Evolutionary conservation across 2,888 invertebrate genomes (phyloP).

Genomic region (Stenurella melanura): DNA sequence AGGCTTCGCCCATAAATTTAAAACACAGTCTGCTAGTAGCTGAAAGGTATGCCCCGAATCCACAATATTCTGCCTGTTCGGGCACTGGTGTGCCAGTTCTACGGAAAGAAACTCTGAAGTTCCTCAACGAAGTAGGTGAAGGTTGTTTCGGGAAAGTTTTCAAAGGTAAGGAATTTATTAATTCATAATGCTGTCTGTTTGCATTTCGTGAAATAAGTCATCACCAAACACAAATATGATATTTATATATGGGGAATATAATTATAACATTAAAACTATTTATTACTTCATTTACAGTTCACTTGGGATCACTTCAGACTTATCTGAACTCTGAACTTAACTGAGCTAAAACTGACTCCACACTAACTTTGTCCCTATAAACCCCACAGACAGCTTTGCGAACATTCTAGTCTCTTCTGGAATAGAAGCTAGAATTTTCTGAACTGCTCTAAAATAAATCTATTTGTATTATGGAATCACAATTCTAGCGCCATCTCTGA

Average conservation of each 20-base stretch:
- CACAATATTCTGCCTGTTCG: conserved; percentile 80
- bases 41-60: conserved; percentile 85
- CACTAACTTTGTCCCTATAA: too few relatives aligned
- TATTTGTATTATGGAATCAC: too few relatives aligned
- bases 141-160: conserved; percentile 93
- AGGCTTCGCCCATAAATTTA: conserved; percentile 78
- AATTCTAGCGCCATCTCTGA: too few relatives aligned
- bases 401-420: too few relatives aligned
- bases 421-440: too few relatives aligned
- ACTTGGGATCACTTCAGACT: too few relatives aligned
- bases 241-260: background rate
- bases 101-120: conserved; percentile 80
- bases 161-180: conserved; percentile 79
- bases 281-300: too few relatives aligned
- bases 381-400: too few relatives aligned
- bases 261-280: too few relatives aligned
- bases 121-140: conserved; percentile 87
- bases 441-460: too few relatives aligned
- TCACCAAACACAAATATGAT: background rate
- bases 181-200: background rate
- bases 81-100: conserved; percentile 78
- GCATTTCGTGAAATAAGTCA: background rate
- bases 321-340: too few relatives aligned
- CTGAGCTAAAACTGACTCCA: too few relatives aligned
- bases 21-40: conserved; percentile 79